A percentile compares a stretch with the other conserved stretches of the same genome.
Conservation (phyloP, 2,797 vertebrate genomes). For the Taenioides sp. region DNA sequence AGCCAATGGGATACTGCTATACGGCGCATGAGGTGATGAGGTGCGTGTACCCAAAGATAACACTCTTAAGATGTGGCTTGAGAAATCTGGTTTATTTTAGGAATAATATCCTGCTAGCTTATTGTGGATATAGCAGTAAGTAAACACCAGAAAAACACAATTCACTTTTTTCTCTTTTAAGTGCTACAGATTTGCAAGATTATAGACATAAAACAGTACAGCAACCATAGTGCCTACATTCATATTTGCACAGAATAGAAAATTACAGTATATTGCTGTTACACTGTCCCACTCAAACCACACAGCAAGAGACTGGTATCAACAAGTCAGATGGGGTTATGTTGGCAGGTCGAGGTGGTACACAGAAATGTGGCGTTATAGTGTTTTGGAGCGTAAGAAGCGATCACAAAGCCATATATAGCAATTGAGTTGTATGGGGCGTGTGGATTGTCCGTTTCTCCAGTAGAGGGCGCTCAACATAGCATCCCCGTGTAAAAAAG, state of each 20-base stretch:
- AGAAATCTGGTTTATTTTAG: constrained; percentile 79
- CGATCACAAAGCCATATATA: constrained; percentile 43
- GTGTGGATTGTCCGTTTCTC: constrained; percentile 2
- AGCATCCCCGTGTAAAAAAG: not conserved
- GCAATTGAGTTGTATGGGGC: constrained; percentile 11
- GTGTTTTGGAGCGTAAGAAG: constrained; percentile 25
- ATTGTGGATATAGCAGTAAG: constrained; percentile 78
- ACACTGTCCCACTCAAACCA: constrained; percentile 49
- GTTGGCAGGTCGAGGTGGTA: constrained; percentile 53
- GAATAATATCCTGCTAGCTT: constrained; percentile 76
- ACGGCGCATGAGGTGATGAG: not conserved
- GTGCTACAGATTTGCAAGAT: constrained; percentile 74
- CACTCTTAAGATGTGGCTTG: constrained; percentile 39
- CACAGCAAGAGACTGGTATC: constrained; percentile 26
- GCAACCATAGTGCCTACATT: constrained; percentile 77
- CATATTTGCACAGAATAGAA: constrained; percentile 73
- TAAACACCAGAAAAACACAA: constrained; percentile 76
- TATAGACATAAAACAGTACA: constrained; percentile 74
- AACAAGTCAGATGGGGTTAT: constrained; percentile 39
- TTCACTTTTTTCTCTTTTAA: constrained; percentile 70
- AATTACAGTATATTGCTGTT: constrained; percentile 75
- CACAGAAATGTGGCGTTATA: constrained; percentile 51
- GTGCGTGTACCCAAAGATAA: constrained; percentile 31
- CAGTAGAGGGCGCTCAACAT: not conserved
- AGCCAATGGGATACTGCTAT: not conserved